Evolutionary conservation across 2,888 invertebrate species (phyloP).

Genomic region (Epinotia demarniana): DNA sequence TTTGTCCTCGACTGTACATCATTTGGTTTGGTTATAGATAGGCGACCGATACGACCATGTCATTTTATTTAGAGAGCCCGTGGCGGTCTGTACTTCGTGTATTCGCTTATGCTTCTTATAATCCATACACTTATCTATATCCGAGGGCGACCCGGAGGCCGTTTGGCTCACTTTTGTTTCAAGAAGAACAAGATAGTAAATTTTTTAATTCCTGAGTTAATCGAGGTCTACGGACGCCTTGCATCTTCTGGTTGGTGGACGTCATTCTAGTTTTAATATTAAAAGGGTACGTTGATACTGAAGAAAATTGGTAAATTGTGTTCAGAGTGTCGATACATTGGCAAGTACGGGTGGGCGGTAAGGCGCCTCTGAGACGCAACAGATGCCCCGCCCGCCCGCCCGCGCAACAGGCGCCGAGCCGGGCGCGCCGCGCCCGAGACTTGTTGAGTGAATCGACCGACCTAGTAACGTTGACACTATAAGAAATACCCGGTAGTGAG

Average conservation of each 20-base stretch:
- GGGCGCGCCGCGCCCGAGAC: conserved; percentile 65
- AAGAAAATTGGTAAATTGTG: conserved; percentile 60
- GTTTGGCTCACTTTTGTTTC: neutral
- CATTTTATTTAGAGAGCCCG: neutral
- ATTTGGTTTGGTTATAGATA: neutral
- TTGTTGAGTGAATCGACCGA: conserved; percentile 83
- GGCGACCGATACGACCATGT: no score
- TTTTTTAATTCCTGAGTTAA: neutral
- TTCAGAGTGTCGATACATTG: conserved; percentile 71
- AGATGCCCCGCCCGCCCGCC: conserved; percentile 73
- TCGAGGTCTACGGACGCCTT: neutral
- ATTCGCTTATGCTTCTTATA: neutral
- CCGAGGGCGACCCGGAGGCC: neutral
- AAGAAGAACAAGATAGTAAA: neutral
- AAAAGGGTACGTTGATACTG: neutral
- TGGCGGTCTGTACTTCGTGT: neutral
- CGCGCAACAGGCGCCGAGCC: conserved; percentile 75
- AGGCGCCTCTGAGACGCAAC: conserved; percentile 82
- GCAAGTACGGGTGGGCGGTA: conserved; percentile 70
- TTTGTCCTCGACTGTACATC: no score
- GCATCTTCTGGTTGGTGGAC: neutral
- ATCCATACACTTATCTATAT: neutral
- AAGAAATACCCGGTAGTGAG: conserved; percentile 52
- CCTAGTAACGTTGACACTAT: conserved; percentile 79
- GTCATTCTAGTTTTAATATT: neutral